A percentile compares a stretch with the other conserved stretches of the same genome.
These are phyloP conservation scores for Spondyliosoma cantharus DNA, from an alignment of 2,797 vertebrate genomes.

Conservation along the genomic window DNA sequence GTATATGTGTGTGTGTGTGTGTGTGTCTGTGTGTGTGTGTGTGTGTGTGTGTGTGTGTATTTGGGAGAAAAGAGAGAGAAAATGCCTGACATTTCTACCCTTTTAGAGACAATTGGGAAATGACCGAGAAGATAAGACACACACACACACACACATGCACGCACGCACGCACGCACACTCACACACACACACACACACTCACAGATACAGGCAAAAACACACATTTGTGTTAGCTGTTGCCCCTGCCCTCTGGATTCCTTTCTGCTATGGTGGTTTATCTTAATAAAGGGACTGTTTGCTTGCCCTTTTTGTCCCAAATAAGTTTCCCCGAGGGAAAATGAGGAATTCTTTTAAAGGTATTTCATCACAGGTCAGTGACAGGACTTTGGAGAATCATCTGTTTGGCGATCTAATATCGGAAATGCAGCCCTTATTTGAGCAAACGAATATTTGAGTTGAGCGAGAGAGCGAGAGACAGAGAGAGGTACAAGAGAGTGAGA, in stretches of 20 bases:
- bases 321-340: slow-evolving; percentile 21
- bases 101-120: slow-evolving; percentile 14
- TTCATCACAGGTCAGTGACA: slow-evolving; percentile 42
- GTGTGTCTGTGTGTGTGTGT: no score
- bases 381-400: slow-evolving; percentile 36
- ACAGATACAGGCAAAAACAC: neutral
- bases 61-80: slow-evolving; percentile 4
- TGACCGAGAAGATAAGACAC: neutral
- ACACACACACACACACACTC: slow-evolving; percentile 2
- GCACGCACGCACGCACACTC: neutral
- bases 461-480: no score
- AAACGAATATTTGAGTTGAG: slow-evolving; percentile 30
- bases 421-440: slow-evolving; percentile 19
- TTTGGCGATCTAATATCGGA: slow-evolving; percentile 38
- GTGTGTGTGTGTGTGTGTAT: neutral
- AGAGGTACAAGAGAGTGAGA: no score
- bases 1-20: no score
- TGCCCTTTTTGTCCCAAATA: slow-evolving; percentile 50
- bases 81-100: slow-evolving; percentile 1
- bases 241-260: slow-evolving; percentile 44
- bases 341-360: slow-evolving; percentile 20
- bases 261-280: slow-evolving; percentile 44
- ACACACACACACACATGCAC: neutral
- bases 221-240: slow-evolving; percentile 23
- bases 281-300: slow-evolving; percentile 56